Evolutionary conservation across 2,888 invertebrate species (phyloP).

Genomic region (Stenchaetothrips biformis): DNA sequence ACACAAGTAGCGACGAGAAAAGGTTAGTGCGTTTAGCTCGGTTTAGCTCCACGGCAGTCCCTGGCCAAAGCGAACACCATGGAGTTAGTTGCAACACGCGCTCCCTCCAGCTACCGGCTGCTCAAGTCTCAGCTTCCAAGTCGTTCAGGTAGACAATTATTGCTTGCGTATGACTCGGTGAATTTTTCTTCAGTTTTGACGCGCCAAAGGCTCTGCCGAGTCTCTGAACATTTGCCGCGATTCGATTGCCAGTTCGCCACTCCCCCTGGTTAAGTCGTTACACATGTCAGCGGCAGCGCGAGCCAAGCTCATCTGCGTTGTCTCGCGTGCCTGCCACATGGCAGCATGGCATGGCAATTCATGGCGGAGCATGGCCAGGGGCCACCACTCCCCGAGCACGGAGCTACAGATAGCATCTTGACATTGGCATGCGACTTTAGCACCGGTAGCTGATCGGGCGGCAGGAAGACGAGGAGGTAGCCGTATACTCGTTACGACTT

Average conservation of each 20-base stretch:
- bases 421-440: not conserved
- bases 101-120: not conserved
- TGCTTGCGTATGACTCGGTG: conserved; percentile 35
- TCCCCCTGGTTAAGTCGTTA: conserved; percentile 32
- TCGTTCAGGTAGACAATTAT: too few species aligned
- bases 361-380: too few species aligned
- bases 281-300: conserved; percentile 15
- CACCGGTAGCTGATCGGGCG: not conserved
- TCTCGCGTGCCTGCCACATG: too few species aligned
- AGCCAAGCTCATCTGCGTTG: not conserved
- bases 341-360: too few species aligned
- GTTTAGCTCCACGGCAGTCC: too few species aligned
- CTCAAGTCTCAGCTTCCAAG: too few species aligned
- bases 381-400: not conserved
- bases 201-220: too few species aligned
- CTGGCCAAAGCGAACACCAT: not conserved
- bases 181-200: too few species aligned
- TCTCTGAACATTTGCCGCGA: too few species aligned
- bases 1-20: not conserved
- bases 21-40: not conserved
- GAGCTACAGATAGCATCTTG: not conserved
- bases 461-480: not conserved
- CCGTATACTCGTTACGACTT: too few species aligned
- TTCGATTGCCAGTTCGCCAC: not conserved
- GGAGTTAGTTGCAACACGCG: conserved; percentile 42